Conservation (phyloP, 2,113 vertebrate species). For the Cinclus cinclus region DNA sequence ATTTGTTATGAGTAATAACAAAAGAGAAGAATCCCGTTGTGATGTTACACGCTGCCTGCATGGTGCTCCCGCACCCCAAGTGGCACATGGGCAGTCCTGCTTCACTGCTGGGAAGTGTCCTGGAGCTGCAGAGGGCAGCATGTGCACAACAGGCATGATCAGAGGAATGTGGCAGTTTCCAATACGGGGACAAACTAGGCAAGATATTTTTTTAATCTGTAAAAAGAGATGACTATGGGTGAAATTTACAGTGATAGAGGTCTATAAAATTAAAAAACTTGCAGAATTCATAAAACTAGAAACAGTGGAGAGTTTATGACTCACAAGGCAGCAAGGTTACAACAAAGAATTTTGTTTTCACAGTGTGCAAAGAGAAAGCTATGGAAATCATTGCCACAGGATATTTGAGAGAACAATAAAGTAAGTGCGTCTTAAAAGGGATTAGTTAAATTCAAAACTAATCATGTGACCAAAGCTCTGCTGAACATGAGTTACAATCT, state of each 20-base stretch:
- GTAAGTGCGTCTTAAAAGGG: neutral
- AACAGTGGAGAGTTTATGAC: neutral
- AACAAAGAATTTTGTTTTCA: neutral
- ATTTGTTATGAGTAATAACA: neutral
- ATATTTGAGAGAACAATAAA: neutral
- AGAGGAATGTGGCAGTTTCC: neutral
- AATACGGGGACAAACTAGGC: neutral
- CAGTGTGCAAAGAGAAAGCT: neutral
- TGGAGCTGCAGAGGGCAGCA: neutral
- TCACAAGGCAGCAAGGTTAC: neutral
- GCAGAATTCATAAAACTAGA: neutral
- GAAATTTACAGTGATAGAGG: neutral
- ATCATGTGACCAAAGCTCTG: neutral
- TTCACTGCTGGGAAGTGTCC: neutral
- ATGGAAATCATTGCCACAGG: neutral
- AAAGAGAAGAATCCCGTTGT: neutral
- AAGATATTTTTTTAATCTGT: neutral
- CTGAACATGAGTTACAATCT: neutral
- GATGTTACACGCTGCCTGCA: rapidly evolving
- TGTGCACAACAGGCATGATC: neutral
- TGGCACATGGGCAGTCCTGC: neutral
- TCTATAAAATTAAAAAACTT: neutral
- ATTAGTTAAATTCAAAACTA: neutral
- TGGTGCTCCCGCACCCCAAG: neutral
- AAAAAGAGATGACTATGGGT: neutral